phyloP scores from a whole-genome alignment of 2,113 vertebrate species.

The Scalopus aquaticus region DNA sequence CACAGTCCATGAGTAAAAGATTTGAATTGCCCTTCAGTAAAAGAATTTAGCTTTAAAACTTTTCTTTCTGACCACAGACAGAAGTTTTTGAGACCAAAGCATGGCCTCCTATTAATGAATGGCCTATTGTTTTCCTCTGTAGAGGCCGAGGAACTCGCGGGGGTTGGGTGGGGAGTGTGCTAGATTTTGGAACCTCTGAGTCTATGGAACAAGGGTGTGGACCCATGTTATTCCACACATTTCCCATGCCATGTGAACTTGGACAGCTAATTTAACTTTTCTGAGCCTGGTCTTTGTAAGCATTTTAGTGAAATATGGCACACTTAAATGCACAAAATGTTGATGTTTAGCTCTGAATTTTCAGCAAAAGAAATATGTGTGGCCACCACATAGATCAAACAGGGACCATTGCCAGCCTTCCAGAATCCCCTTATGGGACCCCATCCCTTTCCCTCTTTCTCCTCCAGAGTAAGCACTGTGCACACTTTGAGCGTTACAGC shows the following conservation, averaged over 20 bases:
- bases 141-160: background rate
- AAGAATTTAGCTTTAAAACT: background rate
- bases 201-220: background rate
- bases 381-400: background rate
- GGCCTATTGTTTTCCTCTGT: background rate
- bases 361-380: background rate
- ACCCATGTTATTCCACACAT: background rate
- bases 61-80: background rate
- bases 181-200: background rate
- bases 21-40: background rate
- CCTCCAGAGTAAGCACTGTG: background rate
- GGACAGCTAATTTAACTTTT: background rate
- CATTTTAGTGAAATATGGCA: background rate
- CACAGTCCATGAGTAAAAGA: background rate
- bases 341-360: background rate
- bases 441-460: background rate
- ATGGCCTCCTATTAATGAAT: background rate
- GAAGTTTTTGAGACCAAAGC: background rate
- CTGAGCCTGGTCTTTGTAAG: background rate
- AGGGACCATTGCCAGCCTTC: background rate
- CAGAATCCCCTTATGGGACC: background rate
- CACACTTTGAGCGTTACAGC: background rate
- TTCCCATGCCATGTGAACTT: background rate
- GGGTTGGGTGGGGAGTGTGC: no score
- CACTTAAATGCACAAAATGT: background rate